phyloP scores from a whole-genome alignment of 2,888 invertebrate genomes.

The Lepas anatifera region DNA sequence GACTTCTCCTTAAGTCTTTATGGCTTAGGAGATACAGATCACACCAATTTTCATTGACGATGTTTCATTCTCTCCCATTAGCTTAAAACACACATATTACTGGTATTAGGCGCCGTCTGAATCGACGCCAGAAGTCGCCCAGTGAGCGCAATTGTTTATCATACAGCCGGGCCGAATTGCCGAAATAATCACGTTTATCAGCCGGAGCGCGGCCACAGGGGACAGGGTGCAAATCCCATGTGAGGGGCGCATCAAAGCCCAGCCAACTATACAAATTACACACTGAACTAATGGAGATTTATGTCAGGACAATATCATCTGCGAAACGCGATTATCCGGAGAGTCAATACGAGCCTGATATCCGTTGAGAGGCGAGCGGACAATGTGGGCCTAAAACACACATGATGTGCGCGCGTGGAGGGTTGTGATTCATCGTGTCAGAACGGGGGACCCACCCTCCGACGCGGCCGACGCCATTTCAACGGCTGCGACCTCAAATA shows the following conservation, averaged over 20 bases:
- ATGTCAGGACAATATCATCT: constrained; percentile 11
- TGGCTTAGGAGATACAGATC: too few relatives aligned
- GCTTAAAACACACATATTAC: too few relatives aligned
- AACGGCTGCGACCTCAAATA: not conserved
- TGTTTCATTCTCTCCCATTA: too few relatives aligned
- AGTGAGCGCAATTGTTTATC: not conserved
- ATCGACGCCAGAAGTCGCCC: not conserved
- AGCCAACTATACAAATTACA: constrained; percentile 9
- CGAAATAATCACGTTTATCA: constrained; percentile 3
- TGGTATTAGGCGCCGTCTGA: too few relatives aligned
- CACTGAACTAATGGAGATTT: constrained; percentile 12
- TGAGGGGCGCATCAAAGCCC: constrained; percentile 3
- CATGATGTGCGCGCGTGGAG: too few relatives aligned
- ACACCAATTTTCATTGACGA: too few relatives aligned
- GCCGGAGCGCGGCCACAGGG: not conserved
- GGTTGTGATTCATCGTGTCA: not conserved
- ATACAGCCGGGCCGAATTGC: not conserved
- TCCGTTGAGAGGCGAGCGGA: not conserved
- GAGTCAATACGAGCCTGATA: constrained; percentile 4
- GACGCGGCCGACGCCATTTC: not conserved
- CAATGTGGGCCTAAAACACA: not conserved
- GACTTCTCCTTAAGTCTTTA: too few relatives aligned
- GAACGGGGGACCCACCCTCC: not conserved
- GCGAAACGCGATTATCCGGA: constrained; percentile 1
- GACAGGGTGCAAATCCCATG: not conserved